Percentiles rank a stretch among this genome's conserved stretches.
Evolutionary conservation across 2,113 vertebrate species (phyloP).

Genomic region (Forbesichthys agassizii): DNA sequence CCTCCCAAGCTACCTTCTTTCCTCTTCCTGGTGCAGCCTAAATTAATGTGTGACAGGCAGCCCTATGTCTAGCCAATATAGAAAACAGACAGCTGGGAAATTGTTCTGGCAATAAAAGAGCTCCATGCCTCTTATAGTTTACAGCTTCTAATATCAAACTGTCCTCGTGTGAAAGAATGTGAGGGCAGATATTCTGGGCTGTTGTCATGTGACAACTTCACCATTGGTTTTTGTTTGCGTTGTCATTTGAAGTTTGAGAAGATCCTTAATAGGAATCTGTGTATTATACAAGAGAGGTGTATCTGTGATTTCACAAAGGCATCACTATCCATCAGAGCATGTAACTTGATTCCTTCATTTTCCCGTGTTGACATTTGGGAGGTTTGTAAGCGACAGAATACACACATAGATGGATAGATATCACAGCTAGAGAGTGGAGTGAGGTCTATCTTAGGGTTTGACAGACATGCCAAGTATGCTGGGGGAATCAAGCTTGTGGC

Average conservation of each 20-base stretch:
- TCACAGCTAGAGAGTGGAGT: neutral
- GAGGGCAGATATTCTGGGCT: neutral
- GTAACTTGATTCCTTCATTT: neutral
- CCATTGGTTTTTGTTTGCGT: no score
- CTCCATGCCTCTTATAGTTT: constrained; percentile 48
- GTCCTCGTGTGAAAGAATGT: constrained; percentile 3
- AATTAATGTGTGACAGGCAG: constrained; percentile 49
- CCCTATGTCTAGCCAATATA: constrained; percentile 22
- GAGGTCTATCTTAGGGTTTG: constrained; percentile 37
- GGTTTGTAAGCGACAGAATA: neutral
- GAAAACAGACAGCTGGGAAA: constrained; percentile 59
- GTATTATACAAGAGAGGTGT: no score
- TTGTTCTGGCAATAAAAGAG: constrained; percentile 41
- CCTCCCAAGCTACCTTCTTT: neutral
- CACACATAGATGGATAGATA: neutral
- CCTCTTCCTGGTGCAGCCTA: neutral
- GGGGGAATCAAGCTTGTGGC: constrained; percentile 13
- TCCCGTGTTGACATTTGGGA: neutral
- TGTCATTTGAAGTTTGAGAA: no score
- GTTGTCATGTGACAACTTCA: no score
- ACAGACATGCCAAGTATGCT: constrained; percentile 4
- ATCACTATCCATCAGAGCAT: neutral
- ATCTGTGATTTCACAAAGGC: neutral
- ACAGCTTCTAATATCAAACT: constrained; percentile 32
- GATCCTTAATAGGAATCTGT: no score